Conservation (phyloP, 1,140 invertebrate species). For the Lepidurus apus region DNA sequence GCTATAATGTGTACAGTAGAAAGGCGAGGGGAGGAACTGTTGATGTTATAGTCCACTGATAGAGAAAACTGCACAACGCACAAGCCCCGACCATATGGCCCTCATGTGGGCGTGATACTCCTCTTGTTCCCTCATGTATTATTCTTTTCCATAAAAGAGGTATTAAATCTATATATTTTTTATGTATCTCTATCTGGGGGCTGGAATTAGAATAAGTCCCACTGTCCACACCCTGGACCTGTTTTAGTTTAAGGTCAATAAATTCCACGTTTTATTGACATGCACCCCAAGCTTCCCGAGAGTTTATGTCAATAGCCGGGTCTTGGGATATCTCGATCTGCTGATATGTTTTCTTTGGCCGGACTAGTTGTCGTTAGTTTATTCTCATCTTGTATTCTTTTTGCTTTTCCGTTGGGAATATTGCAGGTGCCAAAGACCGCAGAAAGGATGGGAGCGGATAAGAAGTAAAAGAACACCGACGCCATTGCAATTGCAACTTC, state of each 20-base stretch:
- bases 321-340: background rate
- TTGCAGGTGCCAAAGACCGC: slow-evolving; percentile 12
- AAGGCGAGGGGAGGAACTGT: too few relatives aligned
- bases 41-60: too few relatives aligned
- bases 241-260: background rate
- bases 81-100: too few relatives aligned
- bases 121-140: too few relatives aligned
- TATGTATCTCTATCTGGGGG: too few relatives aligned
- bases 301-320: background rate
- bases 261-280: slow-evolving; percentile 16
- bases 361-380: background rate
- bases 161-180: too few relatives aligned
- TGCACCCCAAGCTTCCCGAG: background rate
- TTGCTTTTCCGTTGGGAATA: background rate
- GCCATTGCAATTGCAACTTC: background rate
- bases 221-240: slow-evolving; percentile 3
- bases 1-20: too few relatives aligned
- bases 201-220: background rate
- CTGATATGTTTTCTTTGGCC: too few relatives aligned
- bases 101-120: too few relatives aligned
- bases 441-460: background rate
- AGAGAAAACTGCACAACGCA: too few relatives aligned
- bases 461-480: background rate
- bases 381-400: background rate
- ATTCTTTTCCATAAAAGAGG: too few relatives aligned